Evolutionary conservation across 2,113 vertebrate genomes (phyloP).

Genomic region (Rhinopomastus cyanomelas): DNA sequence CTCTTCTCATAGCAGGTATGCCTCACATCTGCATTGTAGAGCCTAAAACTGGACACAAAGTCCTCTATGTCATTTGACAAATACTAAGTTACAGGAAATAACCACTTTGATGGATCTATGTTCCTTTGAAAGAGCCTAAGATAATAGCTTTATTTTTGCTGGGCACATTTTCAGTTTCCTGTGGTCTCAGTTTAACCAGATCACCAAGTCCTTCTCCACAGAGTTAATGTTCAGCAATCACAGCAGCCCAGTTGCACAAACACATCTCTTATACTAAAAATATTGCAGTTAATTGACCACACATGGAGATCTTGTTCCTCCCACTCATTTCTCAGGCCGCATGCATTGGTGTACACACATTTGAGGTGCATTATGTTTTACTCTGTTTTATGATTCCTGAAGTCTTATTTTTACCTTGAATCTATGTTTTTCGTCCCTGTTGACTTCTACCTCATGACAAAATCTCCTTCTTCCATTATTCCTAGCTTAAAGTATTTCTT

Average conservation of each 20-base stretch:
- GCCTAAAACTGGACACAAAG: not conserved
- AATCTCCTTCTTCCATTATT: not conserved
- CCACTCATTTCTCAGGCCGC: not conserved
- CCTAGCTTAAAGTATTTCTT: not conserved
- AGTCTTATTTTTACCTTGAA: not conserved
- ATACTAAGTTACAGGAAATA: not conserved
- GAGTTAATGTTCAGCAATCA: not conserved
- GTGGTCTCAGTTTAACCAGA: not conserved
- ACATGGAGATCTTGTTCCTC: not conserved
- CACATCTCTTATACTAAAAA: not conserved
- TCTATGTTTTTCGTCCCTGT: not conserved
- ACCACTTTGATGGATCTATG: not conserved
- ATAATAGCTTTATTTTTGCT: not conserved
- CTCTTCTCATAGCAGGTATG: not conserved
- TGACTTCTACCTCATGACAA: not conserved
- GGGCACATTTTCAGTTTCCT: not conserved
- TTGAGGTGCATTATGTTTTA: not conserved
- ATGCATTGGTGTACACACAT: not conserved
- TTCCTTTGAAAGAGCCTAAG: not conserved
- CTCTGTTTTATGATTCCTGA: not conserved
- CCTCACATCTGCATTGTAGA: not conserved
- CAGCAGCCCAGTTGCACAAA: not conserved
- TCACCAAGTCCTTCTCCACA: not conserved
- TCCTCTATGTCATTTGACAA: not conserved
- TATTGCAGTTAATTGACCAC: accelerated